phyloP scores from a whole-genome alignment of 2,797 vertebrate genomes.

The Onychomys torridus region DNA sequence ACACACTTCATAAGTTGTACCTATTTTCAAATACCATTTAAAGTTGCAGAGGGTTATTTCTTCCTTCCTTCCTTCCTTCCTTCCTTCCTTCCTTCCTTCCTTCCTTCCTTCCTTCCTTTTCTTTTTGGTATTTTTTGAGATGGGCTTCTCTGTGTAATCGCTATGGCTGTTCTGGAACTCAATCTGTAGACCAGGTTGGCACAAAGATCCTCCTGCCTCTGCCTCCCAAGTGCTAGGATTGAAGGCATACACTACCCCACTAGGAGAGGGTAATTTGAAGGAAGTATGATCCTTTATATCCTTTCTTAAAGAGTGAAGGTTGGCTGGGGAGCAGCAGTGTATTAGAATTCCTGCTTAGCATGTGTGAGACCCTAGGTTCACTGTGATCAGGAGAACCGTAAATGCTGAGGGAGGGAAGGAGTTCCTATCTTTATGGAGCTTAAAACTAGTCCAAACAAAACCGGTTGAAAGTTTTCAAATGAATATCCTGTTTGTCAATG shows the following conservation, averaged over 20 bases:
- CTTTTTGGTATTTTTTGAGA: background rate
- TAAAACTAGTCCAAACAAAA: background rate
- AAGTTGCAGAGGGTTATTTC: constrained; percentile 11
- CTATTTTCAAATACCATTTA: constrained; percentile 28
- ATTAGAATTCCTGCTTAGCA: background rate
- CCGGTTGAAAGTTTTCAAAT: background rate
- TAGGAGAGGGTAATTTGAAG: constrained; percentile 30
- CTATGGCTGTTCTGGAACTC: background rate
- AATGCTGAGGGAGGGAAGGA: background rate
- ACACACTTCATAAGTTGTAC: constrained; percentile 2
- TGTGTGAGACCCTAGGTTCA: background rate
- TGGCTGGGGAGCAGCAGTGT: background rate
- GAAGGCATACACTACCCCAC: background rate
- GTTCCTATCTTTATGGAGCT: background rate
- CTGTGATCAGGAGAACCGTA: background rate
- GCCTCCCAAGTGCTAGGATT: background rate
- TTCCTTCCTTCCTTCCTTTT: background rate
- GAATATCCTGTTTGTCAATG: background rate
- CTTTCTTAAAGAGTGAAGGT: constrained; percentile 5
- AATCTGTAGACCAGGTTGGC: background rate
- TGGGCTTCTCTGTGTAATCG: background rate
- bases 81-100: no score
- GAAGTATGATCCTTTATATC: background rate
- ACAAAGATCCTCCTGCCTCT: background rate
- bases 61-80: rapidly evolving